Conservation (phyloP, 2,113 vertebrate species). For the Chrysemys picta region DNA sequence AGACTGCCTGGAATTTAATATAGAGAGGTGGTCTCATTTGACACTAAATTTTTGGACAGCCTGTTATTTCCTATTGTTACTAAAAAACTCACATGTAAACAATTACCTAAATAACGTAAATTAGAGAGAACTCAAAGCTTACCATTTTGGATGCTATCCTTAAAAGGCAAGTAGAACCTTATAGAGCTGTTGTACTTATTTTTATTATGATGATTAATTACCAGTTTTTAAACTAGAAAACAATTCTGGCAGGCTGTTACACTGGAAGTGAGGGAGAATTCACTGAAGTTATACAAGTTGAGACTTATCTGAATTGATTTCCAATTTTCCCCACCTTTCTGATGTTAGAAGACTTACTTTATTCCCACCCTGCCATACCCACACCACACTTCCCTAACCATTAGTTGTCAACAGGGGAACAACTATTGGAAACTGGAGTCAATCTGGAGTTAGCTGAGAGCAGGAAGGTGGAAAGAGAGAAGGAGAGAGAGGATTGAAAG, state of each 20-base stretch:
- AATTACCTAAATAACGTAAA: not conserved
- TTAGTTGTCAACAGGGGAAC: not conserved
- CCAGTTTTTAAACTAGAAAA: not conserved
- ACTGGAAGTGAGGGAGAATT: not conserved
- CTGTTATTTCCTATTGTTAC: not conserved
- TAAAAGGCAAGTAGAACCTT: not conserved
- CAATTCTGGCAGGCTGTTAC: not conserved
- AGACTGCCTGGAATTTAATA: not conserved
- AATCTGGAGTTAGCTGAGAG: not conserved
- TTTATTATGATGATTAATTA: not conserved
- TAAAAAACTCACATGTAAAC: not conserved
- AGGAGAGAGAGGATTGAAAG: not conserved
- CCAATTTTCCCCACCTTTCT: not conserved
- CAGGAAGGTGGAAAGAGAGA: not conserved
- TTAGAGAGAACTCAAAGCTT: too few species aligned
- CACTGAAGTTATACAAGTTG: not conserved
- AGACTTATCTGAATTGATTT: not conserved
- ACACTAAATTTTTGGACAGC: not conserved
- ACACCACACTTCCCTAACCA: not conserved
- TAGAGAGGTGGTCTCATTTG: not conserved
- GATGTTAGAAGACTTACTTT: not conserved
- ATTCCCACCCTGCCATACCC: not conserved
- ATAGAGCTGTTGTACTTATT: not conserved
- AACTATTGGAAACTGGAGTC: not conserved
- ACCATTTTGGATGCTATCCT: not conserved